Evolutionary conservation across 2,888 invertebrate species (phyloP).

Genomic region (Gasteruption jaculator): DNA sequence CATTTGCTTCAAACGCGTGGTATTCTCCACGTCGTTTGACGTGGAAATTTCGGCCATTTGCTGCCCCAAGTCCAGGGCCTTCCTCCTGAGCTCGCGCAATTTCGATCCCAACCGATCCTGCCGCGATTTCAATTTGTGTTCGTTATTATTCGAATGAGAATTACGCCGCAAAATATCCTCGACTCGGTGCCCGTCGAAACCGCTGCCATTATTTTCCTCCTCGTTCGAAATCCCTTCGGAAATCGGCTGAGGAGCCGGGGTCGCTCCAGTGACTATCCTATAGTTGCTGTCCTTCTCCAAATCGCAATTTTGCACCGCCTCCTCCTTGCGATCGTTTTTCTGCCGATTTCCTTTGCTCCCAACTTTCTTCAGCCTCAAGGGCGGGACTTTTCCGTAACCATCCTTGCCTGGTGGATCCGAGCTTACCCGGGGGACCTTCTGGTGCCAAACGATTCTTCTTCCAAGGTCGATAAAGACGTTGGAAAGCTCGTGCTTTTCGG

Average conservation of each 20-base stretch:
- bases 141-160: constrained; percentile 23
- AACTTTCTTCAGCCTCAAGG: constrained; percentile 40
- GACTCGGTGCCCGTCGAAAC: too few relatives aligned
- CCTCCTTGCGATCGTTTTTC: background rate
- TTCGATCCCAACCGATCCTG: constrained; percentile 30
- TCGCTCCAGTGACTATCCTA: constrained; percentile 30
- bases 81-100: constrained; percentile 30
- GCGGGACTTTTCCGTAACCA: constrained; percentile 36
- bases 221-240: too few relatives aligned
- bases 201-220: too few relatives aligned
- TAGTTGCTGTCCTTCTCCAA: constrained; percentile 29
- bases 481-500: constrained; percentile 7
- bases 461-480: background rate
- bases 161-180: too few relatives aligned
- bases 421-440: too few relatives aligned
- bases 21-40: constrained; percentile 15
- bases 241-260: constrained; percentile 26
- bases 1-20: constrained; percentile 28
- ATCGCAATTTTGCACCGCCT: background rate
- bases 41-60: constrained; percentile 23
- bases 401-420: too few relatives aligned
- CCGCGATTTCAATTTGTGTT: constrained; percentile 26
- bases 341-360: constrained; percentile 18
- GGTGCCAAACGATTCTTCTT: too few relatives aligned
- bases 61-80: constrained; percentile 28